Base-by-base conservation (phyloP, 1,140 invertebrate genomes). In the Galleria mellonella region DNA sequence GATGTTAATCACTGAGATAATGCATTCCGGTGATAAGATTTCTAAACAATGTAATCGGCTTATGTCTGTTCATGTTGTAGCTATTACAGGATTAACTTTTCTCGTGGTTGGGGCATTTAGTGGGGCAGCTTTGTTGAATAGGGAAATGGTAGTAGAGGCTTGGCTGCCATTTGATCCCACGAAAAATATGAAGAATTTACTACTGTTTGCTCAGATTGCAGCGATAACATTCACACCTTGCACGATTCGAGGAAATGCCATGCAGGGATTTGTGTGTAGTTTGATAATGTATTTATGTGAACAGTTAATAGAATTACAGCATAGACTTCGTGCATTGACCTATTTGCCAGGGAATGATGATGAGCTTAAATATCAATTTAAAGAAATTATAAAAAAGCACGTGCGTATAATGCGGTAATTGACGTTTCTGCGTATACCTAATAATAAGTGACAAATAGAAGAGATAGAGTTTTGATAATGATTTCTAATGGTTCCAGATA, bases 271-370 rank as follows among this genome's bases (percentile, higher is more conserved):
- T 4, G 62, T 81, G 4, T 82, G 76, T 41, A 70, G 68, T 41
- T 50, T 83, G 32, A 58, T 72, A 5, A 72, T 79, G 63, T 83
- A 82, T 50, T 53, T 82, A n/a, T 77, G 76, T 35, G 76, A 83
- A 35, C 79, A 83, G 33, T 44, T 83, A 15, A 35, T 63, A 7
- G 66, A 76, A 32, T 29, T 83, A 9, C 77, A 79, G 40, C 31
- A 52, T 0, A 60, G 54, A 37, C 45, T 83, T 4, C 63, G 46
- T 32, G 11, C 8, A 14, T 60, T 82, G 33, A 55, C 59, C 2
- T 72, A 65, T 62, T 47, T 53, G 6, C 31, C 52, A 17, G 58
- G 52, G 12, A 59, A 29, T 11, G 70, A 72, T 11, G 41, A 2
- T 5, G 30, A 29, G n/a, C 50, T 62, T 36, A 71, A 65, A 32